Base-by-base conservation (phyloP, 53 echinoderm and acorn worm genomes). In the Hippasteria phrygiana region DNA sequence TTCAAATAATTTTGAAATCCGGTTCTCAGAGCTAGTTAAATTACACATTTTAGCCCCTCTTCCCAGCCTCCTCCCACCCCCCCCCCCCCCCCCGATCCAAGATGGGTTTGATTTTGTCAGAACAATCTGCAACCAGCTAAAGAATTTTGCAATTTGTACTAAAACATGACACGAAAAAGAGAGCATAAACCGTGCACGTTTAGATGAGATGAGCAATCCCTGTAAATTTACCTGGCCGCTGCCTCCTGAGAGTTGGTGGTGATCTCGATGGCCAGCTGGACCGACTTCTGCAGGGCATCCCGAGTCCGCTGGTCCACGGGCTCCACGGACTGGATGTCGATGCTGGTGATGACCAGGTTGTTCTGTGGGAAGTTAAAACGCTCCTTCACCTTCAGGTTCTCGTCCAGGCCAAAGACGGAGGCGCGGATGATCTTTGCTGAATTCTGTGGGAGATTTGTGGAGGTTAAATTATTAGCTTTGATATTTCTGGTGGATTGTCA, bases 271-370 rank as follows among this genome's bases (percentile, higher is more conserved):
- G 98, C 98, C 93, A 99, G 89, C 88, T 99, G 99, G 4, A 99
- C 99, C 70, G 99, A 99, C 91, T 99, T 99, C 94, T 94, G 94
- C 70, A 99, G 73, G 10, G 99, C 91, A 88, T 99, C 99, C 32
- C 99, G 93, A 47, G 99, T 99, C 43, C 99, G 93, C 88, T 99
- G 99, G 89, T 99, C 99, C 37, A 99, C 99, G 20, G 99, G 99
- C 88, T 99, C 99, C 55, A 96, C 99, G n/a, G 99, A 99, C 88
- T 99, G 99, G 93, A 99, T 99, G 66, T 99, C 99, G 86, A 99
- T 94, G 88, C 95, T 95, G 67, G 99, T 99, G 77, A 97, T 90
- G 36, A 97, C 93, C 83, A 97, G 55, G 91, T 89, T 90, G 88
- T 97, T 97, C 77, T 97, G 97, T 41, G 97, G 97, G 91, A 97